Percentiles rank a stretch among this genome's conserved stretches.
phyloP scores from a whole-genome alignment of 2,888 invertebrate species.

The Himalopsyche japonica region DNA sequence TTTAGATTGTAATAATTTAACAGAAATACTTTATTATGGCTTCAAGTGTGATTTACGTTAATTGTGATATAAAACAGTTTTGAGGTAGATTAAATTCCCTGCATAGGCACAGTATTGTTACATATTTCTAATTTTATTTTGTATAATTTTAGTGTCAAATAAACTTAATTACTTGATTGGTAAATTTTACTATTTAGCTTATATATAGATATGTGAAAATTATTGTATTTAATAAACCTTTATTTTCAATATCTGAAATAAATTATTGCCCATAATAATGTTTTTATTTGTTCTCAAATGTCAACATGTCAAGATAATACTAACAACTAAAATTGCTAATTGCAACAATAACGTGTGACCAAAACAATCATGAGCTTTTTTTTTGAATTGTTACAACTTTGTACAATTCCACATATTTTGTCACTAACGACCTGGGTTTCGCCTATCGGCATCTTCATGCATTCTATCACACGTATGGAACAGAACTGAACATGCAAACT shows the following conservation, averaged over 20 bases:
- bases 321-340: no score
- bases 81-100: neutral
- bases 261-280: slow-evolving; percentile 22
- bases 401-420: no score
- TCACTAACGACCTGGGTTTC: no score
- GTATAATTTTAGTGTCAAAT: neutral
- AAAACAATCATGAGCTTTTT: no score
- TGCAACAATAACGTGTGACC: no score
- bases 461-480: no score
- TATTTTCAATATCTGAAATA: slow-evolving; percentile 32
- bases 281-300: neutral
- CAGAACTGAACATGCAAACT: no score
- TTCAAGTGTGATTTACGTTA: neutral
- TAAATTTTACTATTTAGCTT: neutral
- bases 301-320: neutral
- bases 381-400: no score
- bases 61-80: neutral
- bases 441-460: no score
- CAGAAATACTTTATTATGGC: neutral
- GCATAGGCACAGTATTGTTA: neutral
- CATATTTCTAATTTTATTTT: neutral
- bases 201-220: neutral
- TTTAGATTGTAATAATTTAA: neutral
- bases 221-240: slow-evolving; percentile 27
- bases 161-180: neutral